These are phyloP conservation scores for Hemiscyllium ocellatum DNA, from an alignment of 2,113 vertebrate genomes.

Conservation along the genomic window DNA sequence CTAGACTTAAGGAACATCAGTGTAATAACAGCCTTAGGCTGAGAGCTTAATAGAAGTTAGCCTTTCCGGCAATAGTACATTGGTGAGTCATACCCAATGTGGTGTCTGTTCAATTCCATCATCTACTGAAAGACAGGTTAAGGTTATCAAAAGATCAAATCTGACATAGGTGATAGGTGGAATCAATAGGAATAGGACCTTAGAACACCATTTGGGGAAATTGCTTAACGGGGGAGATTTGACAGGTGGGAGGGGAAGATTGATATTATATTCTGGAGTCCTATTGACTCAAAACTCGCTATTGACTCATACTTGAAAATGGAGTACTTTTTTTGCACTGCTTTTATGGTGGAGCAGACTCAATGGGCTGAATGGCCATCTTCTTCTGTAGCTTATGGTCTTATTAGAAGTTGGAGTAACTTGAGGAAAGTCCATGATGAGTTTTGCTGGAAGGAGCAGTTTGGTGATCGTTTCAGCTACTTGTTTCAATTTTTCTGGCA, in stretches of 20 bases:
- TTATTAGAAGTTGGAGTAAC: neutral
- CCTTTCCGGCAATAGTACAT: neutral
- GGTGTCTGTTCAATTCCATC: neutral
- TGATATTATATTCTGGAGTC: neutral
- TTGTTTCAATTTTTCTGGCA: neutral
- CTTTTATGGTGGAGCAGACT: too few relatives aligned
- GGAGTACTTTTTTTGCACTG: neutral
- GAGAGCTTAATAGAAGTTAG: neutral
- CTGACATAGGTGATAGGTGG: neutral
- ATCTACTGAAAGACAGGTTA: neutral
- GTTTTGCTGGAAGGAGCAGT: neutral
- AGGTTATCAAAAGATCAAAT: neutral
- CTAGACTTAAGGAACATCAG: neutral
- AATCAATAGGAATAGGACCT: neutral
- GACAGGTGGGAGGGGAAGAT: neutral
- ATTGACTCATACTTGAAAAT: neutral
- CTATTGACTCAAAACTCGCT: neutral
- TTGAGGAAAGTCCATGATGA: neutral
- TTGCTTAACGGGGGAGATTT: neutral
- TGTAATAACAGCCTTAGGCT: neutral
- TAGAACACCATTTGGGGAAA: neutral
- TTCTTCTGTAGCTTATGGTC: too few relatives aligned
- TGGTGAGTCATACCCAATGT: neutral
- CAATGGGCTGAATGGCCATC: too few relatives aligned
- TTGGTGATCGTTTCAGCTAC: neutral